phyloP scores from a whole-genome alignment of 2,113 vertebrate genomes.

The Apeltes quadracus region DNA sequence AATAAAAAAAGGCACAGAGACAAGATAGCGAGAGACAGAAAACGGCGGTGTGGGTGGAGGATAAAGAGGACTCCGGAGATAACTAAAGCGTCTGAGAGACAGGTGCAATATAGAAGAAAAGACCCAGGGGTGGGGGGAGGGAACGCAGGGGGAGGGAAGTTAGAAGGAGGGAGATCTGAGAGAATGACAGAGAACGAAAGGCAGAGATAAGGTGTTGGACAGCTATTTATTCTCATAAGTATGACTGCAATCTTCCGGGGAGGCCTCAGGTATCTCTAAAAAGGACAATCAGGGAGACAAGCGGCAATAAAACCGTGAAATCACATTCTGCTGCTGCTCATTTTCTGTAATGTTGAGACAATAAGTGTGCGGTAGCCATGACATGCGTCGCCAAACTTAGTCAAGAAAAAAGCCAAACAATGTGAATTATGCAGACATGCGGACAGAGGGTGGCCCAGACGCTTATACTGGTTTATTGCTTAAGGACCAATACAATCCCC shows the following conservation, averaged over 20 bases:
- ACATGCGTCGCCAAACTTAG: neutral
- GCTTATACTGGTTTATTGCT: too few species aligned
- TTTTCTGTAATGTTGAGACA: constrained; percentile 1
- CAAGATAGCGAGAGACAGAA: constrained; percentile 48
- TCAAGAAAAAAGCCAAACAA: too few species aligned
- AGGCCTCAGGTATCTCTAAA: constrained; percentile 25
- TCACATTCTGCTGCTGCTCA: constrained; percentile 23
- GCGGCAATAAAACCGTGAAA: constrained; percentile 42
- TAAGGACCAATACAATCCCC: too few species aligned
- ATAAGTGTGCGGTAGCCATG: neutral
- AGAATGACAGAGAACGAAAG: constrained; percentile 58
- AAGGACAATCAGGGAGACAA: constrained; percentile 35
- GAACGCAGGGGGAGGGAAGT: neutral
- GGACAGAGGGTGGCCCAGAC: too few species aligned
- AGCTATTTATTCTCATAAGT: constrained; percentile 74
- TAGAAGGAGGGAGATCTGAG: constrained; percentile 51
- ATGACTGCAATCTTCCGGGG: constrained; percentile 38
- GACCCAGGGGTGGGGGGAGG: constrained; percentile 28
- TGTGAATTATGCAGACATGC: too few species aligned
- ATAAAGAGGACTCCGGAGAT: constrained; percentile 70
- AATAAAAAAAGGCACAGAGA: constrained; percentile 21
- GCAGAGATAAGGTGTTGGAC: constrained; percentile 55
- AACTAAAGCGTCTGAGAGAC: constrained; percentile 74
- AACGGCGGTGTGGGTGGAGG: constrained; percentile 28
- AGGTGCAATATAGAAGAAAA: constrained; percentile 74